A percentile compares a stretch with the other conserved stretches of the same genome.
Conservation (phyloP, 2,888 invertebrate genomes). For the Itoplectis maculator region DNA sequence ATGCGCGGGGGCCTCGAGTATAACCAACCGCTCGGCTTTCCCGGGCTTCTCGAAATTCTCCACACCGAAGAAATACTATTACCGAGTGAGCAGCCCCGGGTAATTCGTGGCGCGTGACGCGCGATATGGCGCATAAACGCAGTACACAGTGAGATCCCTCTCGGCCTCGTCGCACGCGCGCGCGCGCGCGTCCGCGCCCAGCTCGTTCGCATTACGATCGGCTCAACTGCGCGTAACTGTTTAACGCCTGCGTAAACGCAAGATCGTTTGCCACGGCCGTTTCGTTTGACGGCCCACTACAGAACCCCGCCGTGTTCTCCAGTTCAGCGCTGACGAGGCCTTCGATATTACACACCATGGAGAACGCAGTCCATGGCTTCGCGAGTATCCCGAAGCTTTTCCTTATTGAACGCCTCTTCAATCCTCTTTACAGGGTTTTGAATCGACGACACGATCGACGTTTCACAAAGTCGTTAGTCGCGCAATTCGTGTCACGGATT, state of each 20-base stretch:
- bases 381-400: constrained; percentile 36
- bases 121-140: constrained; percentile 72
- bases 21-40: constrained; percentile 32
- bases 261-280: constrained; percentile 68
- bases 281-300: constrained; percentile 51
- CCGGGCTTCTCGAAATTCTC: constrained; percentile 43
- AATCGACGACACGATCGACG: neutral
- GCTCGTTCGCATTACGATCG: constrained; percentile 69
- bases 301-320: constrained; percentile 2
- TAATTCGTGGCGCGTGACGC: constrained; percentile 73
- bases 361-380: neutral
- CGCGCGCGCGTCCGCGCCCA: neutral
- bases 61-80: constrained; percentile 46
- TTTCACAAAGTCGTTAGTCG: neutral
- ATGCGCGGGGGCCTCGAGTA: constrained; percentile 43
- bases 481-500: neutral
- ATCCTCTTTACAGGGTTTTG: neutral
- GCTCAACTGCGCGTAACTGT: constrained; percentile 74
- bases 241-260: constrained; percentile 73
- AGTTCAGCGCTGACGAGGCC: neutral
- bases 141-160: constrained; percentile 44
- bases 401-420: neutral
- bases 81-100: constrained; percentile 39
- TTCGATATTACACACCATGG: neutral
- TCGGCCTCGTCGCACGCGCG: neutral